Conservation (phyloP, 2,888 invertebrate species). For the Ariolimax columbianus region DNA sequence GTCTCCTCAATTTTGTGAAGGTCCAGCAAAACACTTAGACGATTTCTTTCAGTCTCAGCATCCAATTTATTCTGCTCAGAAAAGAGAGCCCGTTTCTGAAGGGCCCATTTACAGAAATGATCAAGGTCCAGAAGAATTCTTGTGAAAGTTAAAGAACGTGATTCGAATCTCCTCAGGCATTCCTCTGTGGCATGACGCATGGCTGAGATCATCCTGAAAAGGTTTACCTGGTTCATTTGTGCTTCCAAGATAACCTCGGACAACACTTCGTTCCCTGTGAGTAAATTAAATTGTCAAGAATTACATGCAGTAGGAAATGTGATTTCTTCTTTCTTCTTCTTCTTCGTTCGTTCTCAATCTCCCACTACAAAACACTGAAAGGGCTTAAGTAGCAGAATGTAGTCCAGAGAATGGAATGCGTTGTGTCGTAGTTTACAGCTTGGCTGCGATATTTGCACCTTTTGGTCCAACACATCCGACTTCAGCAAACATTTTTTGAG, state of each 20-base stretch:
- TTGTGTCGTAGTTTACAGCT: too few species aligned
- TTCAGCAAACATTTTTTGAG: too few species aligned
- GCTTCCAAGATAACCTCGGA: conserved; percentile 40
- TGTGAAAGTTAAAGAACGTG: background rate
- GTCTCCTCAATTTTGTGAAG: conserved; percentile 28
- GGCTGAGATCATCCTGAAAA: conserved; percentile 24
- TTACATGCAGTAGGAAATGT: background rate
- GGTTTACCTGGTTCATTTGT: conserved; percentile 37
- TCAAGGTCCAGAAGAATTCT: conserved; percentile 21
- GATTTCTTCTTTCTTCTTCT: too few species aligned
- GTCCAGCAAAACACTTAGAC: conserved; percentile 25
- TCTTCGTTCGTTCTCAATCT: too few species aligned
- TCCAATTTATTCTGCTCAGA: conserved; percentile 43
- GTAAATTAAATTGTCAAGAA: background rate
- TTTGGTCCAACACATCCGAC: too few species aligned
- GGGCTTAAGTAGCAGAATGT: too few species aligned
- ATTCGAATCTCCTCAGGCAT: background rate
- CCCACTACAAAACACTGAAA: too few species aligned
- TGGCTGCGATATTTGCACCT: too few species aligned
- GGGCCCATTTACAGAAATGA: conserved; percentile 15
- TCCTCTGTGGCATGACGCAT: conserved; percentile 23
- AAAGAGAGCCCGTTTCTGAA: conserved; percentile 16
- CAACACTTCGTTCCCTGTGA: conserved; percentile 24
- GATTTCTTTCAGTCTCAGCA: conserved; percentile 29
- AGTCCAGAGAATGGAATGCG: too few species aligned